Evolutionary conservation across 2,113 vertebrate genomes (phyloP), one percentile per base, ranked within the genome.

Genomic region (Malaclemys terrapin): DNA sequence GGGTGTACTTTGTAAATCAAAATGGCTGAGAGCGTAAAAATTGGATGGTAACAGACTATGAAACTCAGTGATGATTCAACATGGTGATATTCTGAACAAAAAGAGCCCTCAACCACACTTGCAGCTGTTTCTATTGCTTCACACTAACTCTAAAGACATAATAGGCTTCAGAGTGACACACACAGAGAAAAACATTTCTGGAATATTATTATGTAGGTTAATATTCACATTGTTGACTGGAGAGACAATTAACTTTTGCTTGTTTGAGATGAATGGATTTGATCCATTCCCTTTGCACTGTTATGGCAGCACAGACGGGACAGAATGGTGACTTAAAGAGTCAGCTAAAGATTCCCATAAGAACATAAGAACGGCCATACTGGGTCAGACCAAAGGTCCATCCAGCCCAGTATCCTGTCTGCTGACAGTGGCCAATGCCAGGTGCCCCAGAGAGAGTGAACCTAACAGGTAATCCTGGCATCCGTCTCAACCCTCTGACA

Each of bases 141-240:
- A 38, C 65, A 38, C 19, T 72, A 72, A 72, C n/a, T 62, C 59
- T 62, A 35, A 13, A 62, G n/a, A 72, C 65, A n/a, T 72, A 38
- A 38, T 38, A 72, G 65, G 19, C 94, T 97, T 96, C 50, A 93
- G 52, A 95, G 72, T 89, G 92, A 45, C 38, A 82, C 25, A 76
- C 53, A 94, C 47, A 79, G 81, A 91, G 10, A 72, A 9, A 38
- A 83, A 59, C 65, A 88, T 72, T 72, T 84, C 49, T 62, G n/a
- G 72, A 95, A 85, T 91, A 95, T 72, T 17, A 72, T n/a, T 38
- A 72, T 20, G n/a, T 38, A 72, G 19, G 94, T 96, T 95, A 91
- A 38, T 88, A 80, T 96, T 95, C 88, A 72, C 79, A 91, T 79
- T n/a, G 47, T 0, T 92, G 89, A 93, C 75, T 42, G 80, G 50